Evolutionary conservation across 2,113 vertebrate species (phyloP).

Genomic region (Vanacampus margaritifer): DNA sequence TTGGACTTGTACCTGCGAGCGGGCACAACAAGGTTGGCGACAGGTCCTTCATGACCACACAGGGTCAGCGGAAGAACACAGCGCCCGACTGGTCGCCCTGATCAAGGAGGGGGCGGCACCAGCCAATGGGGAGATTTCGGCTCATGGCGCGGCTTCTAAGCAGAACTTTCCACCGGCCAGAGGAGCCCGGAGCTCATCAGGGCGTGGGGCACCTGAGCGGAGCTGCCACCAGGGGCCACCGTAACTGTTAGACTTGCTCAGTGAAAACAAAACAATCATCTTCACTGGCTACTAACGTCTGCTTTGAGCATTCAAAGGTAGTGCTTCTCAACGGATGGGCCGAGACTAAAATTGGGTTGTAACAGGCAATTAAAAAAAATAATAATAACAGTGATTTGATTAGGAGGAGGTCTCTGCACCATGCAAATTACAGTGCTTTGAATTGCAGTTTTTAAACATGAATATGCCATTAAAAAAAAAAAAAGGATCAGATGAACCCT

Average conservation of each 20-base stretch:
- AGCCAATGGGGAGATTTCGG: slow-evolving; percentile 50
- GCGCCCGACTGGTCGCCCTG: slow-evolving; percentile 60
- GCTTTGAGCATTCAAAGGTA: slow-evolving; percentile 9
- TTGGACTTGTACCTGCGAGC: slow-evolving; percentile 96
- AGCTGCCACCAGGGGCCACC: slow-evolving; percentile 78
- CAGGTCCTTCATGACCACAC: slow-evolving; percentile 69
- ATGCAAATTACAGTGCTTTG: too few relatives aligned
- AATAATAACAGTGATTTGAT: too few relatives aligned
- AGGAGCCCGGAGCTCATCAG: slow-evolving; percentile 97
- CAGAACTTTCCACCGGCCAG: slow-evolving; percentile 91
- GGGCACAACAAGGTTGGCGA: slow-evolving; percentile 63
- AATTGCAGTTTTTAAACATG: too few relatives aligned
- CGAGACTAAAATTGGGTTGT: neutral
- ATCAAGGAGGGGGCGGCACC: slow-evolving; percentile 22
- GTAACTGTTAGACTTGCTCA: slow-evolving; percentile 59
- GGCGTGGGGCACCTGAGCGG: slow-evolving; percentile 84
- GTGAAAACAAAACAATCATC: slow-evolving; percentile 24
- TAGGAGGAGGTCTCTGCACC: too few relatives aligned
- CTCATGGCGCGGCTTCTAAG: slow-evolving; percentile 93
- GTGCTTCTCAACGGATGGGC: neutral
- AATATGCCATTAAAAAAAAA: too few relatives aligned
- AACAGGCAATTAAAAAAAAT: too few relatives aligned
- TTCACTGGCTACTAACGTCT: slow-evolving; percentile 47
- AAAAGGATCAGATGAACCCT: too few relatives aligned
- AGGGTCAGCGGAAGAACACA: slow-evolving; percentile 71